phyloP scores from a whole-genome alignment of 2,888 invertebrate species.

The Pseudococcus jackbeardsleyi region DNA sequence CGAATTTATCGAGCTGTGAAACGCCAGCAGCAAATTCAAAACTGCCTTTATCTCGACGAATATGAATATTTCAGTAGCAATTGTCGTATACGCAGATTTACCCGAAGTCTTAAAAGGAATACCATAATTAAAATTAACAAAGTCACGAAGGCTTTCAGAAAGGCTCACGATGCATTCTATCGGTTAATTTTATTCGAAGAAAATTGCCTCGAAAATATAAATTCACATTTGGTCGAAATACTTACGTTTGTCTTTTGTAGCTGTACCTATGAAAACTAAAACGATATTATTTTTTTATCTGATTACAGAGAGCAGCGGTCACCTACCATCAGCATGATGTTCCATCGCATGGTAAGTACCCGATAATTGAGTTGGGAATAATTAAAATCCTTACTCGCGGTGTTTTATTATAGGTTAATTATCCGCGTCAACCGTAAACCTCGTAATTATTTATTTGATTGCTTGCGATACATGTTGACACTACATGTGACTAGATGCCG shows the following conservation, averaged over 20 bases:
- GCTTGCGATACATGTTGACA: not conserved
- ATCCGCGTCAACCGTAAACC: not conserved
- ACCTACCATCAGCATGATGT: conserved; percentile 78
- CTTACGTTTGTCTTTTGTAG: too few species aligned
- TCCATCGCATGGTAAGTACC: conserved; percentile 74
- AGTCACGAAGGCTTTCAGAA: not conserved
- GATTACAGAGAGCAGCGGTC: conserved; percentile 77
- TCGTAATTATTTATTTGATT: conserved; percentile 24
- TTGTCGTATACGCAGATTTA: not conserved
- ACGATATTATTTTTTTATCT: not conserved
- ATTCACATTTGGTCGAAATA: not conserved
- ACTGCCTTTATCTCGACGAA: not conserved
- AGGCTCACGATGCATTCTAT: not conserved
- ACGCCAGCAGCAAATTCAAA: not conserved
- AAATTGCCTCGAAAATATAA: not conserved
- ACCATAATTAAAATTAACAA: not conserved
- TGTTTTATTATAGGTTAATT: not conserved
- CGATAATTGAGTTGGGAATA: not conserved
- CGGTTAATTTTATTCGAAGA: not conserved
- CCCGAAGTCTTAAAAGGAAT: not conserved
- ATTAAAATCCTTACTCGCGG: not conserved
- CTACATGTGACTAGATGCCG: not conserved
- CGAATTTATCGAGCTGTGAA: not conserved
- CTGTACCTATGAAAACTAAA: not conserved
- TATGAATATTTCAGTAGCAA: not conserved